Evolutionary conservation across 2,113 vertebrate genomes (phyloP).

Genomic region (Megatriorchis doriae): DNA sequence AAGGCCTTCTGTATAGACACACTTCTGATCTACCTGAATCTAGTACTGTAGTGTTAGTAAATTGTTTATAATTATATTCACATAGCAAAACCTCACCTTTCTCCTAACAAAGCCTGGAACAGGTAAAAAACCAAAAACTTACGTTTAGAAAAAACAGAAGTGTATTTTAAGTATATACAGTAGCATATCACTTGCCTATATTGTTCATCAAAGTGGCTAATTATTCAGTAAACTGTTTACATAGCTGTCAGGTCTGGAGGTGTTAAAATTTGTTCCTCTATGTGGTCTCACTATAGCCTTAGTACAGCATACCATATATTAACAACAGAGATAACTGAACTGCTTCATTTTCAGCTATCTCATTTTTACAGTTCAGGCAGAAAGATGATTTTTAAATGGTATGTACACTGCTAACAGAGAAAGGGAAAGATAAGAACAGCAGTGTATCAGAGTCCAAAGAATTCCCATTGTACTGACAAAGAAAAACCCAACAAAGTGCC

Average conservation of each 20-base stretch:
- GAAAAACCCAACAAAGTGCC: background rate
- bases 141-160: background rate
- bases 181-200: background rate
- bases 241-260: background rate
- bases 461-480: fast-evolving
- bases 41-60: background rate
- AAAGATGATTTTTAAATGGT: background rate
- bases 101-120: background rate
- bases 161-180: background rate
- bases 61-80: background rate
- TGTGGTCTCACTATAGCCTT: background rate
- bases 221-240: background rate
- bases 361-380: background rate
- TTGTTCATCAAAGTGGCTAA: background rate
- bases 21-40: background rate
- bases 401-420: background rate
- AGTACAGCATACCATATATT: background rate
- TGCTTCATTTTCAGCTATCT: background rate
- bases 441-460: background rate
- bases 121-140: background rate
- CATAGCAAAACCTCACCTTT: background rate
- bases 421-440: background rate
- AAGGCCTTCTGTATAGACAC: background rate
- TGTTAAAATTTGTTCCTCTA: background rate
- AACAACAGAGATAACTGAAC: background rate